Evolutionary conservation across 2,113 vertebrate genomes (phyloP).

Genomic region (Poeciliopsis prolifica): DNA sequence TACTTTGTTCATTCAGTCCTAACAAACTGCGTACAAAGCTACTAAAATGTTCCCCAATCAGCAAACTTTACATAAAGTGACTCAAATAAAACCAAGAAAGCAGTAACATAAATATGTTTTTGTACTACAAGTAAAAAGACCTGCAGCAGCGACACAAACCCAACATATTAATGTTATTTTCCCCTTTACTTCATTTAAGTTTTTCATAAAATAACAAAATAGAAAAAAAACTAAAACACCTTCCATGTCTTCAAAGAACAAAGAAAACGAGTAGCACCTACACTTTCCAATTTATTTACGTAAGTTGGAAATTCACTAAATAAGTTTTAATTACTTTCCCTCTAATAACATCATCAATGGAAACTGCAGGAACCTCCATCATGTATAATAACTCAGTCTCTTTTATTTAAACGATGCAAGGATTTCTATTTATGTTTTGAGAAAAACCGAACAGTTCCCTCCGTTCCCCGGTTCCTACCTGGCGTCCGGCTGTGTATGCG

Average conservation of each 20-base stretch:
- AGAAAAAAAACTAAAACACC: no score
- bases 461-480: constrained; percentile 36
- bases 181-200: no score
- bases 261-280: no score
- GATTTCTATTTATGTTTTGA: background rate
- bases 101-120: background rate
- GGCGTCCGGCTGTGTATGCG: constrained; percentile 39
- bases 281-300: no score
- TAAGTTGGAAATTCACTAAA: no score
- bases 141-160: background rate
- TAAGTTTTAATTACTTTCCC: no score
- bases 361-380: no score
- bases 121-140: background rate
- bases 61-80: constrained; percentile 11
- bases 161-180: background rate
- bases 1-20: background rate
- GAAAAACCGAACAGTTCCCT: background rate
- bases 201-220: no score
- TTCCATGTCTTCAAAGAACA: no score
- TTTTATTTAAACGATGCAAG: no score
- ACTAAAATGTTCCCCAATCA: background rate
- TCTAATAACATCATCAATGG: no score
- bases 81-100: background rate
- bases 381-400: no score
- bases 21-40: background rate